These are phyloP conservation scores for Varanus komodoensis DNA, from an alignment of 2,113 vertebrate species.

Conservation along the genomic window DNA sequence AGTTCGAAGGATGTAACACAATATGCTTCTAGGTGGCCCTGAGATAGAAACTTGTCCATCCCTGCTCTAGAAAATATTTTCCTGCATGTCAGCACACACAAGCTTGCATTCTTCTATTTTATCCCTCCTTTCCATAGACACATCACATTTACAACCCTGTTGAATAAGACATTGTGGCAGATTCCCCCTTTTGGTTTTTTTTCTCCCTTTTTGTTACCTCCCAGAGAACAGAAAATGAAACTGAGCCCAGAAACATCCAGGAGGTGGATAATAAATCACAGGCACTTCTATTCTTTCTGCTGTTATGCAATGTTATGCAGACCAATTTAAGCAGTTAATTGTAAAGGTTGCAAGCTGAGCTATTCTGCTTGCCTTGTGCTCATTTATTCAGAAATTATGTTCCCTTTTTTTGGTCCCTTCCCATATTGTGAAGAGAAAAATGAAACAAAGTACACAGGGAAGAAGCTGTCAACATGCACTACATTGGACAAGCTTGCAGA, in stretches of 20 bases:
- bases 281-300: conserved; percentile 31
- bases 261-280: conserved; percentile 30
- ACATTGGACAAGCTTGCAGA: neutral
- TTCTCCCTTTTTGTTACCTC: conserved; percentile 45
- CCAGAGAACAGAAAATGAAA: conserved; percentile 58
- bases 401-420: neutral
- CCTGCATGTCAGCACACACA: neutral
- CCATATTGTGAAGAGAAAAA: conserved; percentile 45
- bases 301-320: conserved; percentile 29
- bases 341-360: neutral
- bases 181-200: conserved; percentile 30
- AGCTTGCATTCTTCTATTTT: conserved; percentile 11
- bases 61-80: neutral
- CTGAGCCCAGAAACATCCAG: conserved; percentile 40
- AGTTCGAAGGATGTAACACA: neutral
- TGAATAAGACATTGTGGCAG: conserved; percentile 47
- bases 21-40: neutral
- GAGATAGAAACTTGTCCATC: neutral
- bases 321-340: conserved; percentile 39
- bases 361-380: neutral
- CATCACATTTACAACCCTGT: conserved; percentile 37
- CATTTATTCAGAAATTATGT: conserved; percentile 38
- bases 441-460: conserved; percentile 24
- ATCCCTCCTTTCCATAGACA: conserved; percentile 12
- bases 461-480: conserved; percentile 27